Evolutionary conservation across 2,888 invertebrate species (phyloP).

Genomic region (Colletes collaris): DNA sequence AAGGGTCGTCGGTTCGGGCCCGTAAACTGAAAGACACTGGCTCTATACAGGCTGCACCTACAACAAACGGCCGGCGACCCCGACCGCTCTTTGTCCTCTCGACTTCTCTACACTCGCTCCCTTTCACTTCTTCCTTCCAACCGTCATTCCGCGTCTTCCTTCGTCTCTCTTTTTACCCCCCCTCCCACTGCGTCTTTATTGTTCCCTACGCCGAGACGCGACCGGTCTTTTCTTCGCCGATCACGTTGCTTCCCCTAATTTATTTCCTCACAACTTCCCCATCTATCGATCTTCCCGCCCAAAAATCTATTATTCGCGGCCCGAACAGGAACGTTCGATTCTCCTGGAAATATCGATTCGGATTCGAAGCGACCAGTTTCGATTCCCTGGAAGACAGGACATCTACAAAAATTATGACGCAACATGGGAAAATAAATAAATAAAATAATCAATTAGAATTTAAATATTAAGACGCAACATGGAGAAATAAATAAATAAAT

Average conservation of each 20-base stretch:
- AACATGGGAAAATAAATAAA: no score
- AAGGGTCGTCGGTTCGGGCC: slow-evolving; percentile 14
- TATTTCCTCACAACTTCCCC: slow-evolving; percentile 10
- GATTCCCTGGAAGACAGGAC: no score
- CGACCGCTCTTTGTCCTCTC: slow-evolving; percentile 71
- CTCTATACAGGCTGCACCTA: slow-evolving; percentile 66
- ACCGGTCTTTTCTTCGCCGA: slow-evolving; percentile 45
- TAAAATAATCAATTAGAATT: no score
- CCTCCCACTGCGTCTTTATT: slow-evolving; percentile 27
- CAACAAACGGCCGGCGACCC: slow-evolving; percentile 75
- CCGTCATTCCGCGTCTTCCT: slow-evolving; percentile 17
- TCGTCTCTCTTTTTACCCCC: not conserved
- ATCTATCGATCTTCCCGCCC: not conserved
- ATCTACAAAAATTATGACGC: no score
- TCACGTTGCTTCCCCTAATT: slow-evolving; percentile 39
- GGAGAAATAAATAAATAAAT: no score
- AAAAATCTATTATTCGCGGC: not conserved
- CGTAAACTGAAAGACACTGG: slow-evolving; percentile 48
- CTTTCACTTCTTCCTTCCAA: slow-evolving; percentile 44
- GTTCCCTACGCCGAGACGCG: slow-evolving; percentile 32
- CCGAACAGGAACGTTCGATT: no score
- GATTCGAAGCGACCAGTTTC: no score
- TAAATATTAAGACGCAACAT: no score
- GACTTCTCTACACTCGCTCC: slow-evolving; percentile 33
- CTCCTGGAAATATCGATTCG: no score